Evolutionary conservation across 2,888 invertebrate species (phyloP).

Genomic region (Lepidocyrtinus sp.): DNA sequence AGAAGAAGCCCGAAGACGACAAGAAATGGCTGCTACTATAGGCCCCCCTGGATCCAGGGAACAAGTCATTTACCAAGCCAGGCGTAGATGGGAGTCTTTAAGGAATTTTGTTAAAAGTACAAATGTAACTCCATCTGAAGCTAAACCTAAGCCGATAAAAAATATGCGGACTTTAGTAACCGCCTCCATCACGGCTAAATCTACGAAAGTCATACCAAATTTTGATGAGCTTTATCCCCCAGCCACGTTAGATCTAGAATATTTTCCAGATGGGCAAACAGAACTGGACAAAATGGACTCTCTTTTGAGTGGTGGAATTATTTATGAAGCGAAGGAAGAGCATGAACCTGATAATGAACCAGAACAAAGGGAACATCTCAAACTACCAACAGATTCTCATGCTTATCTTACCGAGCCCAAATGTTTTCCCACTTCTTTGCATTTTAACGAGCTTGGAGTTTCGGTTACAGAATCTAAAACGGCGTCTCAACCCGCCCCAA

Average conservation of each 20-base stretch:
- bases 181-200: slow-evolving; percentile 8
- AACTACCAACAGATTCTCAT: too few relatives aligned
- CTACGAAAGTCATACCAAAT: slow-evolving; percentile 9
- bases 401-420: too few relatives aligned
- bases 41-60: slow-evolving; percentile 66
- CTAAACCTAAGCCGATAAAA: slow-evolving; percentile 34
- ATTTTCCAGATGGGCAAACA: slow-evolving; percentile 39
- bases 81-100: slow-evolving; percentile 68
- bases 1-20: slow-evolving; percentile 48
- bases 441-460: too few relatives aligned
- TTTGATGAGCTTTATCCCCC: slow-evolving; percentile 41
- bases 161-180: slow-evolving; percentile 25
- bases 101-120: slow-evolving; percentile 66
- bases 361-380: too few relatives aligned
- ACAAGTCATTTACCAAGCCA: slow-evolving; percentile 67
- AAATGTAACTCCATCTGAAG: not conserved
- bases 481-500: too few relatives aligned
- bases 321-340: not conserved
- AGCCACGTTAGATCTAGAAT: slow-evolving; percentile 43
- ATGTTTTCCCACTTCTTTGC: too few relatives aligned
- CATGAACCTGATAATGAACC: not conserved
- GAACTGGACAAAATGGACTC: slow-evolving; percentile 40
- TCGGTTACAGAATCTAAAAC: too few relatives aligned
- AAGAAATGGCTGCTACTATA: slow-evolving; percentile 31
- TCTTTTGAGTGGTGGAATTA: slow-evolving; percentile 6